These are phyloP conservation scores for Platyrinchus mystaceus DNA, from an alignment of 2,797 vertebrate species.

Conservation along the genomic window DNA sequence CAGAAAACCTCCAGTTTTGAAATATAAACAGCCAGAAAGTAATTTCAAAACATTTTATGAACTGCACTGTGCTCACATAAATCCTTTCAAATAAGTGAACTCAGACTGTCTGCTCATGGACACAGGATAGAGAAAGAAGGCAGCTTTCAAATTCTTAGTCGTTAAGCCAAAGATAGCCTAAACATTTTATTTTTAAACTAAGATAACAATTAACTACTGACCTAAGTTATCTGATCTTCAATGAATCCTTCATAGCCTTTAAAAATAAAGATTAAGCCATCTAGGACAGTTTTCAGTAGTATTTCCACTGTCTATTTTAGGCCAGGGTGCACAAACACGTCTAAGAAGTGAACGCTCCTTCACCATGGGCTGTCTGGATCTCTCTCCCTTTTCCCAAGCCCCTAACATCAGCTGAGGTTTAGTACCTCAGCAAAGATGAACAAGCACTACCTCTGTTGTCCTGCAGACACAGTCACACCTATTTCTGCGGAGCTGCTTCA, in stretches of 20 bases:
- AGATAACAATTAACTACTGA: background rate
- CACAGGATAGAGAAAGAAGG: background rate
- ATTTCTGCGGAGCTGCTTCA: background rate
- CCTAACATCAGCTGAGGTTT: background rate
- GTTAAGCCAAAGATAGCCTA: background rate
- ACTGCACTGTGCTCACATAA: background rate
- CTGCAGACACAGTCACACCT: background rate
- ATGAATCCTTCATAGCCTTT: background rate
- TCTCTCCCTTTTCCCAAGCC: background rate
- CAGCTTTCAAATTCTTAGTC: background rate
- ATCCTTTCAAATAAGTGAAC: background rate
- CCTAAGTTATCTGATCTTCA: background rate
- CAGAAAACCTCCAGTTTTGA: background rate
- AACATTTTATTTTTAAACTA: background rate
- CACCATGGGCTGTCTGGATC: rapidly evolving
- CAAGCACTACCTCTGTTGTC: background rate
- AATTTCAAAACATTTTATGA: background rate
- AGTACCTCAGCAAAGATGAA: background rate
- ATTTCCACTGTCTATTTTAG: background rate
- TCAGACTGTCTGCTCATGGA: background rate
- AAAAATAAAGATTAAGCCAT: background rate
- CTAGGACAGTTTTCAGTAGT: background rate
- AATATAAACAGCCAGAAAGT: background rate
- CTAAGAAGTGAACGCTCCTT: background rate
- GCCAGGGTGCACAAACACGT: background rate